Evolutionary conservation across 2,113 vertebrate species (phyloP).

Genomic region (Chamaea fasciata): DNA sequence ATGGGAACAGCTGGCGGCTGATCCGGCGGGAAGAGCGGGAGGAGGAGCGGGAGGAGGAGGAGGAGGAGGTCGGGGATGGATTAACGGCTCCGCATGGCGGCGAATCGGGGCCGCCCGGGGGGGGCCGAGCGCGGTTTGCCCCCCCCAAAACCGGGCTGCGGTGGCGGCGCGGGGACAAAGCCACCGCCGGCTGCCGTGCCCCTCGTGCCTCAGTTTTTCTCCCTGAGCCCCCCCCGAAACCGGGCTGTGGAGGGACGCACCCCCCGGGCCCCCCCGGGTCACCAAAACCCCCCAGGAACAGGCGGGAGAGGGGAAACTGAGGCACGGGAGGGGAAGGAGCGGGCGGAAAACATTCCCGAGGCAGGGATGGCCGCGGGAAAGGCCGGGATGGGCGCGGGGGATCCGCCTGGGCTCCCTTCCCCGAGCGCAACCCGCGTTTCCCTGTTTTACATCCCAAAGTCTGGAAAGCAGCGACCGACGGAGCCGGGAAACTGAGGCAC

Average conservation of each 20-base stretch:
- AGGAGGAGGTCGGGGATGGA: not conserved
- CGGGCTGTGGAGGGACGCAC: fast-evolving
- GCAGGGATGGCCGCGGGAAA: not conserved
- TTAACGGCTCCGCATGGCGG: not conserved
- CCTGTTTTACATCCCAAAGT: too few species aligned
- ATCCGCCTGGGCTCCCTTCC: too few species aligned
- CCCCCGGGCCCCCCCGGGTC: too few species aligned
- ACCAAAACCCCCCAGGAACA: too few species aligned
- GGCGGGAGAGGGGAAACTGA: not conserved
- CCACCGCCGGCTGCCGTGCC: fast-evolving
- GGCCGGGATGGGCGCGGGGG: not conserved
- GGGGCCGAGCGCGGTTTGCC: not conserved
- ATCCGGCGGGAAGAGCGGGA: not conserved
- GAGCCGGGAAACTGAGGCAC: not conserved
- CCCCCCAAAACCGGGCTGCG: not conserved
- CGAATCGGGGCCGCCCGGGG: not conserved
- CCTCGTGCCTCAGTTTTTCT: not conserved
- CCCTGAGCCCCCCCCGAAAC: not conserved
- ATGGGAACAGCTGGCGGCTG: not conserved
- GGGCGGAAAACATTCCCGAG: not conserved
- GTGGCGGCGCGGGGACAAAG: not conserved
- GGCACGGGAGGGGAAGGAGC: not conserved
- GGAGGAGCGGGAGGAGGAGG: too few species aligned
- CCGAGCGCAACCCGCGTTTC: too few species aligned
- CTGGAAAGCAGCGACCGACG: too few species aligned